Conservation (phyloP, 2,888 invertebrate species). For the Hemicrepidius hirtus region DNA sequence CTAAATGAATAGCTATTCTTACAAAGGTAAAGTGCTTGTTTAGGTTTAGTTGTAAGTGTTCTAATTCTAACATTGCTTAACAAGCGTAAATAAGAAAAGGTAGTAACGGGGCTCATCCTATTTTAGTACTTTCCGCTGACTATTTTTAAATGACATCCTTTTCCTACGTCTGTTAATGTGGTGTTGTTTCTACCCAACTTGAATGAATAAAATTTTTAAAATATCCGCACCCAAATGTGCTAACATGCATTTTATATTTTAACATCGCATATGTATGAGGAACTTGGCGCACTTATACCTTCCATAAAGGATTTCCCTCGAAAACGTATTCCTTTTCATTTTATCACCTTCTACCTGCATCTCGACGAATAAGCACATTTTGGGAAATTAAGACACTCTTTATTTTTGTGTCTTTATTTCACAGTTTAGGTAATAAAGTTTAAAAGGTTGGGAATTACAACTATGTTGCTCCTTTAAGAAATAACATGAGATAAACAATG, state of each 20-base stretch:
- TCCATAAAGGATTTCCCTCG: background rate
- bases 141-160: slow-evolving; percentile 43
- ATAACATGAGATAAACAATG: too few relatives aligned
- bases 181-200: slow-evolving; percentile 4
- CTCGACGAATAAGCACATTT: too few relatives aligned
- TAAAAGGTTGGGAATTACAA: too few relatives aligned
- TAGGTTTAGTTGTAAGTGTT: background rate
- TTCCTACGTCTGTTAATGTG: slow-evolving; percentile 6
- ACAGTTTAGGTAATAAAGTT: too few relatives aligned
- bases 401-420: too few relatives aligned
- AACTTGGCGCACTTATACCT: background rate
- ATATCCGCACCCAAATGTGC: slow-evolving; percentile 8
- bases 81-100: background rate
- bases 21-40: background rate
- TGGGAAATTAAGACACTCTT: too few relatives aligned
- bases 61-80: slow-evolving; percentile 4
- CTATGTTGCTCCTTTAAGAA: too few relatives aligned
- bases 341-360: too few relatives aligned
- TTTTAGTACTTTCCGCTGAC: slow-evolving; percentile 23
- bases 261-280: slow-evolving; percentile 4
- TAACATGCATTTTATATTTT: background rate
- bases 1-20: background rate
- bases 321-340: too few relatives aligned
- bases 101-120: slow-evolving; percentile 19
- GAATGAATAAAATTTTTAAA: slow-evolving; percentile 13